A percentile compares a stretch with the other conserved stretches of the same genome.
Evolutionary conservation across 2,888 invertebrate species (phyloP).

Genomic region (Operophtera brumata): DNA sequence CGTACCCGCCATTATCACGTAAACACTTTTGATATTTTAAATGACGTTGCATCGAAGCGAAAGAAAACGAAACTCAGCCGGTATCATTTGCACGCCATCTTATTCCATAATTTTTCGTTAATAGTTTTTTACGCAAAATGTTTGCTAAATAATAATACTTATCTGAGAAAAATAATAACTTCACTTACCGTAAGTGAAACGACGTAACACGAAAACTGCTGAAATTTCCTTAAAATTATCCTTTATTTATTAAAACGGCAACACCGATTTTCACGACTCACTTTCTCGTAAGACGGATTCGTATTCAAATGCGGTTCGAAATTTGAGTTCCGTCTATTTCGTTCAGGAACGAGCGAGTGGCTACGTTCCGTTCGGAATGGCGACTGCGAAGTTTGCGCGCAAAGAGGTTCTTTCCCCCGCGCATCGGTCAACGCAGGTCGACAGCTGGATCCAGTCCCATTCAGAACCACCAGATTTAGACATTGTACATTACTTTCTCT

Average conservation of each 20-base stretch:
- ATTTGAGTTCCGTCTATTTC: constrained; percentile 35
- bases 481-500: constrained; percentile 33
- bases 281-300: constrained; percentile 49
- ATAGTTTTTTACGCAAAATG: constrained; percentile 16
- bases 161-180: not conserved
- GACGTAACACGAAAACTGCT: constrained; percentile 45
- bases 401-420: constrained; percentile 61
- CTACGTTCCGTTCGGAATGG: constrained; percentile 60
- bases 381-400: constrained; percentile 56
- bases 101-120: no score
- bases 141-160: not conserved
- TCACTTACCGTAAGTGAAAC: constrained; percentile 64
- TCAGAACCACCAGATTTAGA: constrained; percentile 21
- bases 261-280: constrained; percentile 62
- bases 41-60: constrained; percentile 41
- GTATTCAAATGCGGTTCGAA: constrained; percentile 41
- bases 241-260: constrained; percentile 49
- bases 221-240: constrained; percentile 49
- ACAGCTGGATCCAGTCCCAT: constrained; percentile 29
- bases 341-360: constrained; percentile 51
- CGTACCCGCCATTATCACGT: constrained; percentile 39
- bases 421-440: constrained; percentile 56
- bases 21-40: constrained; percentile 44
- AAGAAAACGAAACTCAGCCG: constrained; percentile 47
- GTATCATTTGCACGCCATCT: constrained; percentile 45